These are phyloP conservation scores for Drosophila mulleri DNA, from an alignment of 2,888 invertebrate species.

Conservation along the genomic window DNA sequence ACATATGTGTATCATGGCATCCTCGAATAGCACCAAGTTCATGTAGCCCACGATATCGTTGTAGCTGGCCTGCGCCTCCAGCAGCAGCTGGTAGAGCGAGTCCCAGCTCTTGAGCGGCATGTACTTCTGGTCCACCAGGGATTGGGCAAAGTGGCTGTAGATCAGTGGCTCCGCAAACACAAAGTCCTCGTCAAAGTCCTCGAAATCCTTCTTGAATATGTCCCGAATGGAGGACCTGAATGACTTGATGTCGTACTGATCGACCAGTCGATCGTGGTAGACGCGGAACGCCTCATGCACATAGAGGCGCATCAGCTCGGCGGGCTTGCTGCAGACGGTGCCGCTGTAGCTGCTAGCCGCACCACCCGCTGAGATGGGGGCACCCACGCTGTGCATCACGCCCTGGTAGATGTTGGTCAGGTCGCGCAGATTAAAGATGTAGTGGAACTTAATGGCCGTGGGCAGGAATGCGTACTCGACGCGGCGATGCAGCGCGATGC, in stretches of 20 bases:
- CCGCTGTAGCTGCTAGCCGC: conserved; percentile 63
- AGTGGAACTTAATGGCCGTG: conserved; percentile 97
- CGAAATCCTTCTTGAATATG: conserved; percentile 92
- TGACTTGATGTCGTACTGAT: conserved; percentile 90
- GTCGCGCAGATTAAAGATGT: conserved; percentile 96
- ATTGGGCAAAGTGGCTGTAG: conserved; percentile 96
- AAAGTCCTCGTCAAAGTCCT: conserved; percentile 91
- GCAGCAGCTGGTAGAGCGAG: conserved; percentile 90
- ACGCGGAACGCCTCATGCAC: conserved; percentile 96
- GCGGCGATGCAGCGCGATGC: conserved; percentile 91
- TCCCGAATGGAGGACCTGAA: conserved; percentile 92
- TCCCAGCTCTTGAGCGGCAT: conserved; percentile 91
- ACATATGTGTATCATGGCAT: conserved; percentile 97
- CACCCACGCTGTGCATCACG: conserved; percentile 92
- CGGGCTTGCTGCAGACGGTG: conserved; percentile 87
- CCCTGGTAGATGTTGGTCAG: conserved; percentile 98
- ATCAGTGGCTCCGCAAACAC: conserved; percentile 92
- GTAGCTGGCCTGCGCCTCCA: conserved; percentile 93
- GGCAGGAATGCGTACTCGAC: conserved; percentile 93
- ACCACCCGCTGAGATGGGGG: conserved; percentile 75
- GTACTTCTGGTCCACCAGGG: conserved; percentile 92
- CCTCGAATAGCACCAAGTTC: conserved; percentile 98
- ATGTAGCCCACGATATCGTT: conserved; percentile 96
- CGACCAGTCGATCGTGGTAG: conserved; percentile 96
- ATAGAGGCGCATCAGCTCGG: conserved; percentile 93